phyloP scores from a whole-genome alignment of 2,797 vertebrate genomes.

The Sebastes aleutianus region DNA sequence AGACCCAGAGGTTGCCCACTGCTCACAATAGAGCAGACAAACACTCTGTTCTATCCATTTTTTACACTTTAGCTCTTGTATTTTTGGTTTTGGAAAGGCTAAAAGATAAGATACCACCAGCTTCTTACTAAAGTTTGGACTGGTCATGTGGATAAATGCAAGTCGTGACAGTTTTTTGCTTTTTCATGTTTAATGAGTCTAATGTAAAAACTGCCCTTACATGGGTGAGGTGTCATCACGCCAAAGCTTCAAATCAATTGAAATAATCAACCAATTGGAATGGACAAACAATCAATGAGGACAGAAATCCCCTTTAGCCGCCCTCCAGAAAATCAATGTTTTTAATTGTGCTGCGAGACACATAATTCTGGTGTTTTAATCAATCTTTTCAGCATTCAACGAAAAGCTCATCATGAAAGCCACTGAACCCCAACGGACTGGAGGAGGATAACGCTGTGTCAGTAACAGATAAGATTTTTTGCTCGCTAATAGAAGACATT shows the following conservation, averaged over 20 bases:
- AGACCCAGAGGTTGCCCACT: no score
- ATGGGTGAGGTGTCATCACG: not conserved
- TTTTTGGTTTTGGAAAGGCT: not conserved
- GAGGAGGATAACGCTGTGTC: constrained; percentile 29
- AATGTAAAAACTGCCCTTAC: not conserved
- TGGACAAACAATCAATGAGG: constrained; percentile 54
- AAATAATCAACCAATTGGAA: constrained; percentile 67
- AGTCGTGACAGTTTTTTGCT: no score
- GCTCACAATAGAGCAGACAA: not conserved
- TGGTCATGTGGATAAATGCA: not conserved
- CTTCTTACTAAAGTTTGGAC: rapidly evolving
- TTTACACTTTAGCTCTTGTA: not conserved
- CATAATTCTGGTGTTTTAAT: constrained; percentile 53
- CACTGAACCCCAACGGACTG: constrained; percentile 5
- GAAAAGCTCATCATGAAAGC: constrained; percentile 41
- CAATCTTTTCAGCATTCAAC: constrained; percentile 45
- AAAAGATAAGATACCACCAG: not conserved
- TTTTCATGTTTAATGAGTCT: not conserved
- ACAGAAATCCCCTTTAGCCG: constrained; percentile 31
- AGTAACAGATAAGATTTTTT: constrained; percentile 28
- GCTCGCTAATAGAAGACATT: constrained; percentile 16
- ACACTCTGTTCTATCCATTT: not conserved
- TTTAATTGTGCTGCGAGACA: constrained; percentile 63
- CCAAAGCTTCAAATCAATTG: constrained; percentile 37
- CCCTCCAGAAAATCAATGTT: constrained; percentile 52